phyloP scores from a whole-genome alignment of 2,888 invertebrate species.

The Xestia c-nigrum region DNA sequence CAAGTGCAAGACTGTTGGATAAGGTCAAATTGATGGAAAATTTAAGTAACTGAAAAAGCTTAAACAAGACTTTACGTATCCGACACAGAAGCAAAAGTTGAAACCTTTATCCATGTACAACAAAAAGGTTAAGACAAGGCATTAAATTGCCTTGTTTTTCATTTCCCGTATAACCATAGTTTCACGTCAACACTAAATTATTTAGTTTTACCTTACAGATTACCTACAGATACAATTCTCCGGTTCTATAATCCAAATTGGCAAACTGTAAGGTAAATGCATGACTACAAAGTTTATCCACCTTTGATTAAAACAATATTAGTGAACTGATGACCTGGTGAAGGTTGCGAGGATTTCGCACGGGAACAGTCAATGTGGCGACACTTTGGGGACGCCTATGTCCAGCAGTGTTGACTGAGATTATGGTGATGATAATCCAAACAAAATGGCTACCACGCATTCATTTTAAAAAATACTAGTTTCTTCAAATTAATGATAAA shows the following conservation, averaged over 20 bases:
- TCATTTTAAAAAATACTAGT: background rate
- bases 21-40: too few relatives aligned
- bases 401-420: too few relatives aligned
- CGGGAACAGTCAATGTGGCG: too few relatives aligned
- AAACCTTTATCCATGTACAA: background rate
- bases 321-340: too few relatives aligned
- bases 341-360: too few relatives aligned
- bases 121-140: background rate
- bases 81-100: background rate
- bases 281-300: background rate
- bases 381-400: too few relatives aligned
- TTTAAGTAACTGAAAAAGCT: too few relatives aligned
- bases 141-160: background rate
- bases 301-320: background rate
- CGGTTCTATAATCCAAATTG: background rate
- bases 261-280: background rate
- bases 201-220: background rate
- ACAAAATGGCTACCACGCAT: background rate
- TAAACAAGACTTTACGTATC: background rate
- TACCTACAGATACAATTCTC: background rate
- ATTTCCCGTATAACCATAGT: background rate
- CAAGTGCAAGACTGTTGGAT: too few relatives aligned
- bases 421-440: background rate
- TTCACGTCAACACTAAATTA: background rate
- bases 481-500: too few relatives aligned